A percentile compares a stretch with the other conserved stretches of the same genome.
These are phyloP conservation scores for Amphipyra tragopoginis DNA, from an alignment of 2,888 invertebrate genomes.

Conservation along the genomic window DNA sequence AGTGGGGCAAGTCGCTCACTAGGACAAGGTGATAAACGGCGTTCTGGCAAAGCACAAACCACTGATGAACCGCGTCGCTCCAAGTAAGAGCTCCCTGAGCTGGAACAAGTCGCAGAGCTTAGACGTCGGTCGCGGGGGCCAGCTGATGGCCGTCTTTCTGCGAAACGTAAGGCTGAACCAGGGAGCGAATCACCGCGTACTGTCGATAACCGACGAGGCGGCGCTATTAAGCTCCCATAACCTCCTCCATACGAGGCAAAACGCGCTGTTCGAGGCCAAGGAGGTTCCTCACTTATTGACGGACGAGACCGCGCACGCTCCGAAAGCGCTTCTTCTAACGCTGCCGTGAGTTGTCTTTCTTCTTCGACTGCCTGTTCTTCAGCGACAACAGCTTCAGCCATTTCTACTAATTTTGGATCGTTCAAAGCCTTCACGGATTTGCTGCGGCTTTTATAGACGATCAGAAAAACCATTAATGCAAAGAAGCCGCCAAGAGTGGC, in stretches of 20 bases:
- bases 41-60: conserved; percentile 93
- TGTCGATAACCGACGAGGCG: conserved; percentile 91
- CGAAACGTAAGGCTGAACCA: conserved; percentile 89
- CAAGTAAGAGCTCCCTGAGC: conserved; percentile 95
- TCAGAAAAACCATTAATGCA: conserved; percentile 96
- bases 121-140: conserved; percentile 90
- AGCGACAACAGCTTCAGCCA: conserved; percentile 94
- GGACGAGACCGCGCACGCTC: conserved; percentile 88
- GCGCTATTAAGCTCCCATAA: conserved; percentile 93
- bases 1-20: conserved; percentile 92
- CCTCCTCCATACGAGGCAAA: conserved; percentile 89
- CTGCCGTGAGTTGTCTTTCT: conserved; percentile 93
- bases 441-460: conserved; percentile 96
- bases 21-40: conserved; percentile 95
- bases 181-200: conserved; percentile 91
- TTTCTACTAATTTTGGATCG: conserved; percentile 94
- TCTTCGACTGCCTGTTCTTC: conserved; percentile 92
- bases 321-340: conserved; percentile 91
- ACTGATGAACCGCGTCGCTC: conserved; percentile 95
- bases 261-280: conserved; percentile 82
- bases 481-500: conserved; percentile 97
- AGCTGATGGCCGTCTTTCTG: conserved; percentile 86
- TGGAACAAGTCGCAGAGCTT: conserved; percentile 95
- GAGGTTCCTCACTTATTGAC: conserved; percentile 92
- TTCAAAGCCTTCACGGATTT: conserved; percentile 93